phyloP scores from a whole-genome alignment of 2,797 vertebrate species.

The Neoniphon sammara region DNA sequence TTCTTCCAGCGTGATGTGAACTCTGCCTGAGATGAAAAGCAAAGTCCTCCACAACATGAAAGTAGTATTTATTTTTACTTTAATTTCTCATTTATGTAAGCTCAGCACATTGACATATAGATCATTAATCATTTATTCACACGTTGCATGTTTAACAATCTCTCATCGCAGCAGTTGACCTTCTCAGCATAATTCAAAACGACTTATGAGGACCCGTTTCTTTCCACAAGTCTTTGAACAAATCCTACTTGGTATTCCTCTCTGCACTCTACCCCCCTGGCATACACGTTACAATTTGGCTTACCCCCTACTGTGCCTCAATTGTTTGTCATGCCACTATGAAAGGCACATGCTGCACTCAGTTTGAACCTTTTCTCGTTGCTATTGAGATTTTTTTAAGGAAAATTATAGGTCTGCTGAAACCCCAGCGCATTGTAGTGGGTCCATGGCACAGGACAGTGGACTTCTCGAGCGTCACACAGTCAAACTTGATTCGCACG shows the following conservation, averaged over 20 bases:
- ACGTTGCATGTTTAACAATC: conserved; percentile 55
- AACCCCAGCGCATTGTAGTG: conserved; percentile 42
- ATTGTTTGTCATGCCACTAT: conserved; percentile 65
- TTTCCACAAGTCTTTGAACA: conserved; percentile 24
- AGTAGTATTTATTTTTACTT: conserved; percentile 9
- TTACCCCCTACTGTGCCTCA: conserved; percentile 54
- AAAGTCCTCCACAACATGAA: too few relatives aligned
- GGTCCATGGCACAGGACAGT: conserved; percentile 5
- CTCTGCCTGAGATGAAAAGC: too few relatives aligned
- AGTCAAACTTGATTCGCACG: conserved; percentile 28
- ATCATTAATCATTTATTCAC: conserved; percentile 55
- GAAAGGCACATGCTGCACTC: conserved; percentile 66
- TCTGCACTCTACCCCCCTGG: conserved; percentile 27
- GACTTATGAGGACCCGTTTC: conserved; percentile 46
- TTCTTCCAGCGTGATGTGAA: too few relatives aligned
- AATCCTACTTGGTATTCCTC: conserved; percentile 50
- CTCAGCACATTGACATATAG: conserved; percentile 35
- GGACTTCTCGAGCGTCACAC: not conserved
- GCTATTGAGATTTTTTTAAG: conserved; percentile 39
- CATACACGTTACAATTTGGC: conserved; percentile 50
- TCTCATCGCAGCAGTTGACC: conserved; percentile 64
- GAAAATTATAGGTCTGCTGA: conserved; percentile 16
- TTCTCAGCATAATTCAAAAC: conserved; percentile 55
- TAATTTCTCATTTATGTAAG: conserved; percentile 32
- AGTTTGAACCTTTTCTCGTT: conserved; percentile 46